Evolutionary conservation across 37 sponge, comb jelly and placozoan genomes (phyloP).

Genomic region (Ianthella basta): DNA sequence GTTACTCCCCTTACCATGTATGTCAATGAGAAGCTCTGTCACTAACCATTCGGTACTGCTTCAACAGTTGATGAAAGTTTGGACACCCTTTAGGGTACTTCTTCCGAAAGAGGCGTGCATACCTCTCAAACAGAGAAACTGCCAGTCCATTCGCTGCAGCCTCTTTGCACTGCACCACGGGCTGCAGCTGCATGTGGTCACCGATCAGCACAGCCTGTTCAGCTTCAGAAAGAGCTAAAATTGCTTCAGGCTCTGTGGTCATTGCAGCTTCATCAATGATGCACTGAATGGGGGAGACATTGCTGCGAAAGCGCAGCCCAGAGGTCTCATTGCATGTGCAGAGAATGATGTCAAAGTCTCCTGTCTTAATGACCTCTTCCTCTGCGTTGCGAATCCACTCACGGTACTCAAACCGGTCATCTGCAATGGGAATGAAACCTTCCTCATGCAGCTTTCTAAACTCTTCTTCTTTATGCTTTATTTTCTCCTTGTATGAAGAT

Average conservation of each 20-base stretch:
- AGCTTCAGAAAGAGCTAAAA: conserved; percentile 56
- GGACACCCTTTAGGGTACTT: neutral
- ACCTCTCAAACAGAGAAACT: conserved; percentile 75
- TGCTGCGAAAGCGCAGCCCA: no score
- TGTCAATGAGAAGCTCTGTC: no score
- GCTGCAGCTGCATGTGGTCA: conserved; percentile 73
- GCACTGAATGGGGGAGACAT: conserved; percentile 55
- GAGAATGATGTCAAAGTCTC: conserved; percentile 32
- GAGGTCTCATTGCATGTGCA: conserved; percentile 65
- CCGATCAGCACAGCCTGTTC: conserved; percentile 72
- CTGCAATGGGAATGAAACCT: no score
- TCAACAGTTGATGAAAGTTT: neutral
- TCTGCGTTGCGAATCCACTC: no score
- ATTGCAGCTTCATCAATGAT: conserved; percentile 83
- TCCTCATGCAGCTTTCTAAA: no score
- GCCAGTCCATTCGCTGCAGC: conserved; percentile 56
- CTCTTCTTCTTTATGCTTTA: no score
- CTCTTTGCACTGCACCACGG: neutral
- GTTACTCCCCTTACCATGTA: no score
- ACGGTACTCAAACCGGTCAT: no score
- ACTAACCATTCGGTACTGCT: conserved; percentile 79
- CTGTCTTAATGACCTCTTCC: no score
- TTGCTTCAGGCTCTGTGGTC: conserved; percentile 72
- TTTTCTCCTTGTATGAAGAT: no score
- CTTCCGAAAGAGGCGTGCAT: conserved; percentile 34